Percentiles rank a stretch among this genome's conserved stretches.
These are phyloP conservation scores for Quadroppia sp. DNA, from an alignment of 2,888 invertebrate species.

Conservation along the genomic window DNA sequence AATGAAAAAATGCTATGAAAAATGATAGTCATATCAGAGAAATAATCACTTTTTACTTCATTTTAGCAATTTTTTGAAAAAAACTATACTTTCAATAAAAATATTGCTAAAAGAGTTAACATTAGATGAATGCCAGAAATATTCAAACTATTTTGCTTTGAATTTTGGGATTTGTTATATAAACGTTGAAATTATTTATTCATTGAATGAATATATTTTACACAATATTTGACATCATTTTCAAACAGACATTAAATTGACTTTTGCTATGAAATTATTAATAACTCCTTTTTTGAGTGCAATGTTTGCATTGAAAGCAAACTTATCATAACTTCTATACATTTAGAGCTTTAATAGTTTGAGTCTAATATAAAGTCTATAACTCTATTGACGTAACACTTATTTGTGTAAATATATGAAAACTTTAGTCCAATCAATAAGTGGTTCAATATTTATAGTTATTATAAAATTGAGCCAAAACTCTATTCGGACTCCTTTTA, in stretches of 20 bases:
- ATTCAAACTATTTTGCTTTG: not conserved
- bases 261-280: not conserved
- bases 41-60: too few relatives aligned
- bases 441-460: not conserved
- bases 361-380: not conserved
- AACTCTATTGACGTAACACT: constrained; percentile 1
- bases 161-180: not conserved
- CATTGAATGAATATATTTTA: too few relatives aligned
- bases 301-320: constrained; percentile 7
- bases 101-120: too few relatives aligned
- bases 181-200: too few relatives aligned
- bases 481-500: not conserved
- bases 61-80: too few relatives aligned
- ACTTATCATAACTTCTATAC: not conserved
- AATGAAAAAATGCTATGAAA: too few relatives aligned
- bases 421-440: constrained; percentile 10
- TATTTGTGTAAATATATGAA: not conserved
- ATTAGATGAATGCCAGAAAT: too few relatives aligned
- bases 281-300: not conserved
- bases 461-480: not conserved
- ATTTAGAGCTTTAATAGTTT: not conserved
- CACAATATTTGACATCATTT: not conserved
- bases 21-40: too few relatives aligned
- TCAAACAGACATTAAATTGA: not conserved
- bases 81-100: too few relatives aligned